Evolutionary conservation across 1,140 invertebrate species (phyloP), one percentile per base, ranked within the genome.

Genomic region (Drosophila pruinosa): DNA sequence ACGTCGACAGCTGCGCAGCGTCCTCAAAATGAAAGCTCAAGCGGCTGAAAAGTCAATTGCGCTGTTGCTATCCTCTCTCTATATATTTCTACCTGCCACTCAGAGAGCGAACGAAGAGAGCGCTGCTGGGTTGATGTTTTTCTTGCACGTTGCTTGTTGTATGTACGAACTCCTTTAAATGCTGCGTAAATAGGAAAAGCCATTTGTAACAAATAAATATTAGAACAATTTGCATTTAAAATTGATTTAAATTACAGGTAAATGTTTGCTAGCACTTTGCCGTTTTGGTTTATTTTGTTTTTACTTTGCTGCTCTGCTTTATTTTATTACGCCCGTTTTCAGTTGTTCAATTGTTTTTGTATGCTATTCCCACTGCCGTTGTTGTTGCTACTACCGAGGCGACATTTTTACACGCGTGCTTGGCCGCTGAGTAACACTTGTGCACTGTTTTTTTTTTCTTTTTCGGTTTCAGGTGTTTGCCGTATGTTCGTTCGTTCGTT

Each of bases 341-440:
- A 36, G 56, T 70, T 22, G 21, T 75, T 75, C 53, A 64, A 64
- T 65, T 61, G 72, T 36, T 71, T 53, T 64, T 57, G 68, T 57
- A 26, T 71, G 56, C 68, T 72, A 36, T 68, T 57, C 48, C 45
- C 31, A 48, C 38, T 48, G 45, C 31, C 28, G 10, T 43, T 22
- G 43, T 10, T 47, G 14, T 57, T 28, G 43, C 34, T 63, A 17
- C 63, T 45, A 47, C 12, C 22, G 52, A 38, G 53, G 59, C 75
- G 78, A 73, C 78, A 78, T 78, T 82, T 78, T 77, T 73, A 78
- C 67, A 72, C 68, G 75, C 65, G 62, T 77, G 75, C 72, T 77
- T 75, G 68, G 82, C 41, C 77, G 82, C 79, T 89, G 85, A 89
- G 83, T 75, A 80, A 81, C 79, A 86, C 82, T 88, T 81, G 73